Conservation (phyloP, 2,797 vertebrate genomes). For the Okamejei kenojei region DNA sequence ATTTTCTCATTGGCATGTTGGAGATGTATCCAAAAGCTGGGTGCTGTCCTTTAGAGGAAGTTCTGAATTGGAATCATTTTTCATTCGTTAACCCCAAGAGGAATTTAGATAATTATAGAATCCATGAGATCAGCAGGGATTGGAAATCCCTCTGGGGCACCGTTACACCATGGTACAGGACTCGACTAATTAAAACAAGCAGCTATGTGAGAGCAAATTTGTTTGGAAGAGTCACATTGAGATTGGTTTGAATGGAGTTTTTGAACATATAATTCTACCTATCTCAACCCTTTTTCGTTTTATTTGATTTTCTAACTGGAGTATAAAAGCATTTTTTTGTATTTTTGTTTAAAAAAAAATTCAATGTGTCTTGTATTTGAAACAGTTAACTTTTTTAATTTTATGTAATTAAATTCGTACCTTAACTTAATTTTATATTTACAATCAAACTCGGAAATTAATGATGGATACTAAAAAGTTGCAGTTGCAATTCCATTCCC, state of each 20-base stretch:
- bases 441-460: not conserved
- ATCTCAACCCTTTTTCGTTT: not conserved
- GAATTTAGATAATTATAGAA: not conserved
- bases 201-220: not conserved
- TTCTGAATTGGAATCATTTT: not conserved
- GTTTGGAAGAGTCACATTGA: not conserved
- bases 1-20: not conserved
- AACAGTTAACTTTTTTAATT: not conserved
- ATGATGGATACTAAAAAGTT: not conserved
- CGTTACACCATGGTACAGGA: not conserved
- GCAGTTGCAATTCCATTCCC: not conserved
- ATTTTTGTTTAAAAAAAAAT: not conserved
- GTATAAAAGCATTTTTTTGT: too few species aligned
- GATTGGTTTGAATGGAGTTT: not conserved
- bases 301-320: not conserved
- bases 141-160: not conserved
- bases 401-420: not conserved
- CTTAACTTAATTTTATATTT: not conserved
- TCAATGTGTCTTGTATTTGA: not conserved
- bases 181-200: not conserved
- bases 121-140: not conserved
- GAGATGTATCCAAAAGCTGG: not conserved
- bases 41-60: not conserved
- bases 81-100: not conserved
- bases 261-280: not conserved